Percentiles rank a stretch among this genome's conserved stretches.
Evolutionary conservation across 2,113 vertebrate species (phyloP).

Genomic region (Trinectes maculatus): DNA sequence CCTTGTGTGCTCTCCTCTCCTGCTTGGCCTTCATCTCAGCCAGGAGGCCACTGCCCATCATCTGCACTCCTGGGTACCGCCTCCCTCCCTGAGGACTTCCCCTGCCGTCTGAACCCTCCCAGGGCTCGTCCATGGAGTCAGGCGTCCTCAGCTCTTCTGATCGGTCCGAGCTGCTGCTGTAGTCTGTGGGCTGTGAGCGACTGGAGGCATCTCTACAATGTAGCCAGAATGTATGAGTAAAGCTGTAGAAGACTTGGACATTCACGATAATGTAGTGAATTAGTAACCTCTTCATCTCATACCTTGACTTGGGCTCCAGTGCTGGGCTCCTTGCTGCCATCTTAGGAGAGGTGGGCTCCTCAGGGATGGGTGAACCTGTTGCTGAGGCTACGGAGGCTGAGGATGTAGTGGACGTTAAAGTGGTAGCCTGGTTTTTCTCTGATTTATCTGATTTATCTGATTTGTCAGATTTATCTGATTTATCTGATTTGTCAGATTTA

Average conservation of each 20-base stretch:
- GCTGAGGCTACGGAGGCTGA: conserved; percentile 25
- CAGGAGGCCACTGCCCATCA: conserved; percentile 93
- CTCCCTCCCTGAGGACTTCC: conserved; percentile 90
- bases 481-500: conserved; percentile 74
- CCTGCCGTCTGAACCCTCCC: conserved; percentile 82
- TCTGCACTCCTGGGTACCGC: conserved; percentile 87
- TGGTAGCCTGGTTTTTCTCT: conserved; percentile 71
- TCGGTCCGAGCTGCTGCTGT: conserved; percentile 85
- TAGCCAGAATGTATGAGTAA: neutral
- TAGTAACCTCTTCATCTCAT: no score
- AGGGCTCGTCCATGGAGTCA: conserved; percentile 87
- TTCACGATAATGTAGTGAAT: neutral
- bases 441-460: conserved; percentile 69
- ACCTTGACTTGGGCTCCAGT: conserved; percentile 78
- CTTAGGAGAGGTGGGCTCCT: conserved; percentile 89
- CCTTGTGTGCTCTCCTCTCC: conserved; percentile 93
- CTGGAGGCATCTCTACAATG: conserved; percentile 62
- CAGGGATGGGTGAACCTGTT: conserved; percentile 55
- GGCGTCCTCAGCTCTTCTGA: conserved; percentile 89
- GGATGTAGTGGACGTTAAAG: conserved; percentile 50
- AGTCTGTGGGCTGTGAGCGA: conserved; percentile 73
- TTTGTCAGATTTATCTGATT: conserved; percentile 83
- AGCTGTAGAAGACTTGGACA: no score
- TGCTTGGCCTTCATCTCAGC: conserved; percentile 99
- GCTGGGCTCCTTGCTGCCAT: conserved; percentile 78